These are phyloP conservation scores for Aleiodes alternator DNA, from an alignment of 2,888 invertebrate species.

Conservation along the genomic window DNA sequence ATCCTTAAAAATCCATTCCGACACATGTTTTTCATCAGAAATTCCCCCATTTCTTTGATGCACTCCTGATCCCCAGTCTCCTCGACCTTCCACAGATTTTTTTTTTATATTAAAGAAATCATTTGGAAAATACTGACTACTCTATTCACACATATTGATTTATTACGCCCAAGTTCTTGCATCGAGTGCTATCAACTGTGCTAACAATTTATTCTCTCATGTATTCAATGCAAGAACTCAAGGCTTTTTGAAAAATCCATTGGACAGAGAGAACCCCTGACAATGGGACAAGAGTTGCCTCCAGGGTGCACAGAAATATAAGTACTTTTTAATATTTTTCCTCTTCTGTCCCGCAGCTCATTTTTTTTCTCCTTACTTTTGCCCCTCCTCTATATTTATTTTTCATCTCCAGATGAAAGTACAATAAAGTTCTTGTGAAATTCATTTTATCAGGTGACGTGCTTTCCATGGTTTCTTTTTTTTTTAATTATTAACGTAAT, in stretches of 20 bases:
- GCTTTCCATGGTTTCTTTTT: too few relatives aligned
- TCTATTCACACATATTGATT: conserved; percentile 70
- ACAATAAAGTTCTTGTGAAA: too few relatives aligned
- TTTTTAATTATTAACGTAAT: too few relatives aligned
- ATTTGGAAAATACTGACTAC: conserved; percentile 59
- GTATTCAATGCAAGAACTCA: conserved; percentile 59
- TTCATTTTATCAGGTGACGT: too few relatives aligned
- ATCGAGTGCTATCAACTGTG: conserved; percentile 40
- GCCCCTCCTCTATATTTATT: background rate
- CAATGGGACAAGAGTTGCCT: conserved; percentile 39
- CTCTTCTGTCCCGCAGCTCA: conserved; percentile 36
- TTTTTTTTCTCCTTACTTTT: background rate
- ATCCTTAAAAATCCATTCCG: too few relatives aligned
- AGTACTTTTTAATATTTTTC: conserved; percentile 49
- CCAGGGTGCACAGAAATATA: conserved; percentile 26
- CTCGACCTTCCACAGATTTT: too few relatives aligned
- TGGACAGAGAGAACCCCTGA: conserved; percentile 52
- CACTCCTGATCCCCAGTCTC: too few relatives aligned
- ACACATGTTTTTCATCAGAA: too few relatives aligned
- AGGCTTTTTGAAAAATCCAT: conserved; percentile 63
- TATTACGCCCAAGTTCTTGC: conserved; percentile 67
- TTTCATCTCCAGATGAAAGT: conserved; percentile 4
- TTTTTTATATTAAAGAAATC: background rate
- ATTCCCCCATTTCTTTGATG: too few relatives aligned
- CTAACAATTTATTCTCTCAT: conserved; percentile 60